Conservation (phyloP, 2,113 vertebrate genomes). For the Podarcis muralis region DNA sequence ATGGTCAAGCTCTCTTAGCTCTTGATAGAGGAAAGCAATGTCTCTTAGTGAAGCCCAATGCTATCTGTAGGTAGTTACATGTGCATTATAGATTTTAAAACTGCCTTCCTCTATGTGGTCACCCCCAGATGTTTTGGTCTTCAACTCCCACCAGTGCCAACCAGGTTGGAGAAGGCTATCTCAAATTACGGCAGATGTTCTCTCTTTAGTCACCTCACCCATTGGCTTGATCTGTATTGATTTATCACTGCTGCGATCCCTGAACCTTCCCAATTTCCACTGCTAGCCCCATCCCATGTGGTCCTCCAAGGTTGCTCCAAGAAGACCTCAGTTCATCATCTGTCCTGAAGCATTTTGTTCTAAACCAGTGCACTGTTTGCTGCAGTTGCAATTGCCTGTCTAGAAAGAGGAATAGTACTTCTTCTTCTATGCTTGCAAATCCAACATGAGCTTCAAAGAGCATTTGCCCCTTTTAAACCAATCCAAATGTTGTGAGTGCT, state of each 20-base stretch:
- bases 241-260: not conserved
- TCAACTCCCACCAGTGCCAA: too few species aligned
- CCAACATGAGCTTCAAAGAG: not conserved
- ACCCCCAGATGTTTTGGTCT: too few species aligned
- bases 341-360: not conserved
- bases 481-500: not conserved
- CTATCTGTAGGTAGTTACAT: not conserved
- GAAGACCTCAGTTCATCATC: not conserved
- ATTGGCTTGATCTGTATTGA: not conserved
- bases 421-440: not conserved
- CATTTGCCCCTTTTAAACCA: not conserved
- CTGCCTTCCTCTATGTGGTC: too few species aligned
- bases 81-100: not conserved
- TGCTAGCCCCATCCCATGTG: not conserved
- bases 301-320: not conserved
- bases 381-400: not conserved
- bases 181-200: not conserved
- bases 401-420: not conserved
- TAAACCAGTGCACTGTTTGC: not conserved
- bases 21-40: not conserved
- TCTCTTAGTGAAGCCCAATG: not conserved
- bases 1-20: not conserved
- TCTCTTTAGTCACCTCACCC: not conserved
- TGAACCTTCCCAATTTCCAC: not conserved
- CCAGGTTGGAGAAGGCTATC: too few species aligned